phyloP scores from a whole-genome alignment of 1,140 invertebrate species.

The Heliconius eleuchia region DNA sequence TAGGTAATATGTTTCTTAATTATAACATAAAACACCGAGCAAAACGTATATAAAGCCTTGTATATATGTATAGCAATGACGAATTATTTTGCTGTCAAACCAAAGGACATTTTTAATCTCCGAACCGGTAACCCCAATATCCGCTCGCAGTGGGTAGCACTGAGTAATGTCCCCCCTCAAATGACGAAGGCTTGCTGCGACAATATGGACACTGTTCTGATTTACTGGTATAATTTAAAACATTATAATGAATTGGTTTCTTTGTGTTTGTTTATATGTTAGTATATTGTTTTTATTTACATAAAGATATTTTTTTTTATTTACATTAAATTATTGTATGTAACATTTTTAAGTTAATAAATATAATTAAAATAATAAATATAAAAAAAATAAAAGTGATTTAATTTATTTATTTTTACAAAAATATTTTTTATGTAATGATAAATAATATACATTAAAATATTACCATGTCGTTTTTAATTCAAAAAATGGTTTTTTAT shows the following conservation, averaged over 20 bases:
- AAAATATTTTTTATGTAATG: no score
- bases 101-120: not conserved
- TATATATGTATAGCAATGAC: not conserved
- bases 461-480: no score
- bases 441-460: no score
- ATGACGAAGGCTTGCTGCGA: constrained; percentile 57
- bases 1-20: no score
- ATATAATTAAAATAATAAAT: no score
- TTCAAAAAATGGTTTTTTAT: no score
- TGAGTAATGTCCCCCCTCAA: constrained; percentile 44
- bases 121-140: not conserved
- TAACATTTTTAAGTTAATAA: no score
- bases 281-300: not conserved
- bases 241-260: constrained; percentile 34
- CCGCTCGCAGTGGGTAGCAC: constrained; percentile 14
- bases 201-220: constrained; percentile 48
- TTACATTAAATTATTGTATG: no score
- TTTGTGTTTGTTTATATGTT: not conserved
- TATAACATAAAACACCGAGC: no score
- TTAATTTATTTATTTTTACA: no score
- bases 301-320: not conserved
- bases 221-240: constrained; percentile 34
- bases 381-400: no score
- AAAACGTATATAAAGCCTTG: not conserved
- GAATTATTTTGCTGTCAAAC: not conserved